Evolutionary conservation across 2,888 invertebrate genomes (phyloP).

Genomic region (Capitulum mitella): DNA sequence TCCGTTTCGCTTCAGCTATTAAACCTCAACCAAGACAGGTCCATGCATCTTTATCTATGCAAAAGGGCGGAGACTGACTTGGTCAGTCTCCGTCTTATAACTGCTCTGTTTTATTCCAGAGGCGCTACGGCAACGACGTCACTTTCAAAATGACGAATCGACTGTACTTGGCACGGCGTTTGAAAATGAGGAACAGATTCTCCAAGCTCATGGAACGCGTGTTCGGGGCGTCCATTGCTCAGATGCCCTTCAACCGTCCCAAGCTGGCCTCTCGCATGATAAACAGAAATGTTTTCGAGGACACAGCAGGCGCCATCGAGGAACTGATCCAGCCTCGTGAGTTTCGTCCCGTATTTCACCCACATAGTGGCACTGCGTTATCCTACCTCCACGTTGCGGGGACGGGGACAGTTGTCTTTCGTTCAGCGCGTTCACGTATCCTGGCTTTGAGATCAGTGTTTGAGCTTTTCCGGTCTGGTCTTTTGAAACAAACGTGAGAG

Average conservation of each 20-base stretch:
- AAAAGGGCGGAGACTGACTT: not conserved
- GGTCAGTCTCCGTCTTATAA: not conserved
- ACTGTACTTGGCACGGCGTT: not conserved
- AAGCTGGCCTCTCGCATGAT: not conserved
- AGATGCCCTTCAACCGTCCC: not conserved
- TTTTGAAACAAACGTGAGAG: too few species aligned
- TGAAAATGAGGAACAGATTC: not conserved
- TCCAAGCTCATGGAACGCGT: not conserved
- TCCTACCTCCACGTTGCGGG: too few species aligned
- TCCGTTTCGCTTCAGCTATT: too few species aligned
- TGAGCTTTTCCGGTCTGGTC: too few species aligned
- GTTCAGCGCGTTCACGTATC: too few species aligned
- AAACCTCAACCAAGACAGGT: not conserved
- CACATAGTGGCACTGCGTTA: too few species aligned
- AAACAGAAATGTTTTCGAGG: not conserved
- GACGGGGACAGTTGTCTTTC: too few species aligned
- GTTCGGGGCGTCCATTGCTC: not conserved
- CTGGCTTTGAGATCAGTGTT: too few species aligned
- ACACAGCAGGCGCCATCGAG: not conserved
- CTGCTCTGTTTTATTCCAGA: not conserved
- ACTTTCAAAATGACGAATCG: not conserved
- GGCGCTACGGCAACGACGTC: not conserved
- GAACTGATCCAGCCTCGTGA: not conserved
- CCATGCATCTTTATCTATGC: not conserved
- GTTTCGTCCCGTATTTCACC: too few species aligned